These are phyloP conservation scores for Macquaria ambigua DNA, from an alignment of 2,113 vertebrate genomes.

Conservation along the genomic window DNA sequence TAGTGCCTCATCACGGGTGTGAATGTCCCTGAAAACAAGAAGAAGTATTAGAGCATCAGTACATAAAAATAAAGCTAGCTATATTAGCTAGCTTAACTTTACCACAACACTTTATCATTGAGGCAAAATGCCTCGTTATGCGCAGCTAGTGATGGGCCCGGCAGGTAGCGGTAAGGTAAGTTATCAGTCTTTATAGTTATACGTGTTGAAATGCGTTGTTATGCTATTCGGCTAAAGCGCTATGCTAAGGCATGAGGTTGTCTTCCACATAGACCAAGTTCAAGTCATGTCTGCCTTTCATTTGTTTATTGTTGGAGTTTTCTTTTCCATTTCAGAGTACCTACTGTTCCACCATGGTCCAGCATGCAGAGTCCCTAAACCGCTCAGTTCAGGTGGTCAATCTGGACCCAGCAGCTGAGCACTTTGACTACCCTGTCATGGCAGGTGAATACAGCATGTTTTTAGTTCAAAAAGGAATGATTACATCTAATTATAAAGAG, in stretches of 20 bases:
- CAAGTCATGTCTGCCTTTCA: fast-evolving
- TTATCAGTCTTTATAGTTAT: too few relatives aligned
- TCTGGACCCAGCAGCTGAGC: conserved; percentile 94
- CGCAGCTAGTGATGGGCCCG: conserved; percentile 96
- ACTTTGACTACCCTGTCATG: conserved; percentile 93
- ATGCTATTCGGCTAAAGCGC: conserved; percentile 33
- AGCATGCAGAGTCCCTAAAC: conserved; percentile 90
- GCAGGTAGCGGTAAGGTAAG: conserved; percentile 97
- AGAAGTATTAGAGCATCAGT: neutral
- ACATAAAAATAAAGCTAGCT: neutral
- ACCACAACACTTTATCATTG: neutral
- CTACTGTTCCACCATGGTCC: conserved; percentile 94
- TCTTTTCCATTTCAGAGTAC: conserved; percentile 88
- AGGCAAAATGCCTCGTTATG: conserved; percentile 91
- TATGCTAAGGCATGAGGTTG: conserved; percentile 40
- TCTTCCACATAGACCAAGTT: neutral
- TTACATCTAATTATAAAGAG: neutral
- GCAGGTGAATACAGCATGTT: conserved; percentile 85
- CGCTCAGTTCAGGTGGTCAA: conserved; percentile 96
- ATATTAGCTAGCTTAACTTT: neutral
- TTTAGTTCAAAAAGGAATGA: neutral
- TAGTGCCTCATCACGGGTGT: neutral
- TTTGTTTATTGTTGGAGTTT: neutral
- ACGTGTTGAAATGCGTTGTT: neutral
- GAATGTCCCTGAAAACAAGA: neutral